Conservation (phyloP, 2,888 invertebrate species). For the Pseudococcus longispinus region DNA sequence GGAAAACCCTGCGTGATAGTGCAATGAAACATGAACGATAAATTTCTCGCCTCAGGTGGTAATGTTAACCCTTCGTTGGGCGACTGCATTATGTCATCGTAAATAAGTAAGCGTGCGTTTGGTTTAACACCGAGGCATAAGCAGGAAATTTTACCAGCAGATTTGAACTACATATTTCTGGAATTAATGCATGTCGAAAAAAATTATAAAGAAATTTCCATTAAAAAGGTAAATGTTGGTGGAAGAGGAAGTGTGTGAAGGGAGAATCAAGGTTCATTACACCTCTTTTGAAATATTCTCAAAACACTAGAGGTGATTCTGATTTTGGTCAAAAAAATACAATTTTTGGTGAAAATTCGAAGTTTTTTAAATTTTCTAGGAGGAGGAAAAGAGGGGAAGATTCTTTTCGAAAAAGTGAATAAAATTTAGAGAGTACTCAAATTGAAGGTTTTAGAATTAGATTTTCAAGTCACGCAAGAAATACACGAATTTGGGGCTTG, state of each 20-base stretch:
- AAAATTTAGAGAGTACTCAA: too few species aligned
- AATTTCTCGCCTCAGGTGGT: constrained; percentile 23
- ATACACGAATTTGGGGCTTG: too few species aligned
- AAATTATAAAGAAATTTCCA: background rate
- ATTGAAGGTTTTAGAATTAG: too few species aligned
- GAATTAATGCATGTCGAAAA: background rate
- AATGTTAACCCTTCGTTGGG: background rate
- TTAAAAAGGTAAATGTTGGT: background rate
- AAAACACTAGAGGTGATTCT: too few species aligned
- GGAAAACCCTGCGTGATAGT: background rate
- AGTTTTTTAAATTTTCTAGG: too few species aligned
- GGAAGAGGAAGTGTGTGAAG: background rate
- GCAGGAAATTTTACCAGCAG: background rate
- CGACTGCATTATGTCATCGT: background rate
- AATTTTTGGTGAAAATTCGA: too few species aligned
- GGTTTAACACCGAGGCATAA: background rate
- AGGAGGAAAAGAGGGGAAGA: too few species aligned
- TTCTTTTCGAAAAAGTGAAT: too few species aligned
- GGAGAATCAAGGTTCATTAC: background rate
- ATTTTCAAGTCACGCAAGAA: too few species aligned
- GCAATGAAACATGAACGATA: background rate
- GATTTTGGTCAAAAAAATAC: too few species aligned
- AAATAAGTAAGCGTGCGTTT: background rate
- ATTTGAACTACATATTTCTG: background rate
- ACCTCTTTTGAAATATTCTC: too few species aligned